Evolutionary conservation across 2,888 invertebrate genomes (phyloP).

Genomic region (Ectemnius lituratus): DNA sequence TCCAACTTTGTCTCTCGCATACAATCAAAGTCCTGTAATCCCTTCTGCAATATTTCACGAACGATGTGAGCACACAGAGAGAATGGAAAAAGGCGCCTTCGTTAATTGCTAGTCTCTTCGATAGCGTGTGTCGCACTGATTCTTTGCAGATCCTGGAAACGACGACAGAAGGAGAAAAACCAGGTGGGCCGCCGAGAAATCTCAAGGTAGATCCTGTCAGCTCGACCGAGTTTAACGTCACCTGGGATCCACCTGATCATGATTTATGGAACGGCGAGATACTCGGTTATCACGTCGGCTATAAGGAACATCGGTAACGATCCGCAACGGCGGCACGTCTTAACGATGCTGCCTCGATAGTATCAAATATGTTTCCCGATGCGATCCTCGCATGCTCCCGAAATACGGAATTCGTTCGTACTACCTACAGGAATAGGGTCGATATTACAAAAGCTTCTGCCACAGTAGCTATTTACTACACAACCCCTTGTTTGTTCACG

Average conservation of each 20-base stretch:
- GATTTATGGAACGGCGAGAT: slow-evolving; percentile 93
- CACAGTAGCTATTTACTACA: too few species aligned
- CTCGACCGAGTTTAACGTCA: slow-evolving; percentile 90
- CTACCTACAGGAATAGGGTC: background rate
- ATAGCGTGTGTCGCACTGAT: background rate
- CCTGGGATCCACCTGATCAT: slow-evolving; percentile 92
- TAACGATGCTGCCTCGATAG: slow-evolving; percentile 40
- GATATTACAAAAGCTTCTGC: too few species aligned
- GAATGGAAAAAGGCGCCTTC: too few species aligned
- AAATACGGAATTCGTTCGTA: background rate
- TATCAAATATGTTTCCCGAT: slow-evolving; percentile 42
- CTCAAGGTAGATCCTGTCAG: slow-evolving; percentile 90
- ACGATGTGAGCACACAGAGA: too few species aligned
- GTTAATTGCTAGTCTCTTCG: too few species aligned
- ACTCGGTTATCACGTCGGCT: slow-evolving; percentile 92
- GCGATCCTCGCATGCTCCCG: background rate
- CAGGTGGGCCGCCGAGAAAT: slow-evolving; percentile 89
- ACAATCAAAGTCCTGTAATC: too few species aligned
- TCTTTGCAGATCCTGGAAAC: slow-evolving; percentile 72
- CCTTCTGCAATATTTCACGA: too few species aligned
- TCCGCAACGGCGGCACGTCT: slow-evolving; percentile 32
- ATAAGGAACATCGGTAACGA: slow-evolving; percentile 81
- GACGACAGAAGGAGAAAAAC: slow-evolving; percentile 78
- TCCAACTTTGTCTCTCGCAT: background rate
- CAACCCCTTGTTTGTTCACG: too few species aligned